Conservation (phyloP, 1,140 invertebrate species). For the Drosophila bocki region DNA sequence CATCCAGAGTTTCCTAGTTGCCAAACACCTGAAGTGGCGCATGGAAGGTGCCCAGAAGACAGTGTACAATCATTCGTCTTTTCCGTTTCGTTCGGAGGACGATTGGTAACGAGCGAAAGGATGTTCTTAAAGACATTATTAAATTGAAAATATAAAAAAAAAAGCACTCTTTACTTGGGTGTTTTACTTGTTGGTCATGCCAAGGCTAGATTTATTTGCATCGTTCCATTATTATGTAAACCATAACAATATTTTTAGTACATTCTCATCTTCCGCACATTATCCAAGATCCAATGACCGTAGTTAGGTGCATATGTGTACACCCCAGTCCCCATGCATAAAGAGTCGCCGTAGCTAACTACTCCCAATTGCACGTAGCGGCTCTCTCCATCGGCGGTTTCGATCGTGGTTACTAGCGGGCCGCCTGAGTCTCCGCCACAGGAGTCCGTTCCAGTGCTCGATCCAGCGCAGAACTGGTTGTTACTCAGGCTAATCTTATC, state of each 20-base stretch:
- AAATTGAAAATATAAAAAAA: neutral
- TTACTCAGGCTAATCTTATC: too few relatives aligned
- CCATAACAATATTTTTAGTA: neutral
- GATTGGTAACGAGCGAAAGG: slow-evolving; percentile 15
- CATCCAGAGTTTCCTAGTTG: slow-evolving; percentile 48
- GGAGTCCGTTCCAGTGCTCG: too few relatives aligned
- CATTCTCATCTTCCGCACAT: neutral
- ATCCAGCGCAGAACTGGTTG: too few relatives aligned
- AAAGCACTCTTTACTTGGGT: neutral
- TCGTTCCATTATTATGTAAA: neutral
- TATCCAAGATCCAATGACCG: neutral
- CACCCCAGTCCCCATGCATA: too few relatives aligned
- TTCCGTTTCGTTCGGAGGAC: slow-evolving; percentile 4
- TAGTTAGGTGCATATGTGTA: too few relatives aligned
- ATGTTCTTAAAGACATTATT: neutral
- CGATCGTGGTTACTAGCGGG: too few relatives aligned
- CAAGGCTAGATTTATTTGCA: neutral
- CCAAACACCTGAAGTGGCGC: slow-evolving; percentile 55
- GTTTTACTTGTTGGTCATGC: neutral
- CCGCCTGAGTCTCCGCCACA: too few relatives aligned
- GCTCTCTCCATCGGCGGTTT: too few relatives aligned
- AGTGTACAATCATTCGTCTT: slow-evolving; percentile 17
- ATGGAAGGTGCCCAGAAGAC: neutral
- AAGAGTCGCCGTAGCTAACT: neutral
- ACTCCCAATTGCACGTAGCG: neutral